phyloP scores from a whole-genome alignment of 2,113 vertebrate species.

The Narcine bancroftii region DNA sequence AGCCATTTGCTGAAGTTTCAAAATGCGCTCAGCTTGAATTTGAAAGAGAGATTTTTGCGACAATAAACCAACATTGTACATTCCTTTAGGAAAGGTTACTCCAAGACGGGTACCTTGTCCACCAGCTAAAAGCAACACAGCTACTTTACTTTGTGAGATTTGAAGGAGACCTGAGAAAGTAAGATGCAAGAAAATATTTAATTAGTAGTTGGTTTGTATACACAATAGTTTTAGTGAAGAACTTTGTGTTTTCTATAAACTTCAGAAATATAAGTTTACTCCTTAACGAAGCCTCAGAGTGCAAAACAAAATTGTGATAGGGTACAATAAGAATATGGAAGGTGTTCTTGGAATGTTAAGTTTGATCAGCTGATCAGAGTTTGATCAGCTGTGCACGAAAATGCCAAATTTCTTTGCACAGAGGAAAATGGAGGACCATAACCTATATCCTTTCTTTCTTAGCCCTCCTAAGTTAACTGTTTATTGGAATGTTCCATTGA shows the following conservation, averaged over 20 bases:
- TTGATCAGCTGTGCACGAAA: too few species aligned
- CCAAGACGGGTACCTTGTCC: conserved; percentile 90
- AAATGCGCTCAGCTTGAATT: conserved; percentile 87
- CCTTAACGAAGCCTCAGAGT: background rate
- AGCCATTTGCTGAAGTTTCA: conserved; percentile 76
- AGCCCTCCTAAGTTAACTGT: too few species aligned
- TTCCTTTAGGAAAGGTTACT: conserved; percentile 87
- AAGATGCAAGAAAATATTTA: conserved; percentile 20
- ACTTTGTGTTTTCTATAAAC: background rate
- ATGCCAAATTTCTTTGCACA: too few species aligned
- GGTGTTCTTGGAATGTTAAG: too few species aligned
- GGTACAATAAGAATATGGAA: background rate
- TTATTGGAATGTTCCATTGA: too few species aligned
- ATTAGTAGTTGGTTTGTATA: background rate
- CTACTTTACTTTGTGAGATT: conserved; percentile 76
- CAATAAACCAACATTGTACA: conserved; percentile 88
- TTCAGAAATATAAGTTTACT: background rate
- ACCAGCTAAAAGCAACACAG: conserved; percentile 79
- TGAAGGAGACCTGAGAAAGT: conserved; percentile 61
- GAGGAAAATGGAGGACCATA: too few species aligned
- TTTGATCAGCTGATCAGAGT: too few species aligned
- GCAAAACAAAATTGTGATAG: background rate
- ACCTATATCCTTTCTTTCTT: too few species aligned
- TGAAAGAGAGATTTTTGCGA: conserved; percentile 96
- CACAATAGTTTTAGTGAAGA: background rate